A percentile compares a stretch with the other conserved stretches of the same genome.
Conservation (phyloP, 2,888 invertebrate genomes). For the Morpho achilles region DNA sequence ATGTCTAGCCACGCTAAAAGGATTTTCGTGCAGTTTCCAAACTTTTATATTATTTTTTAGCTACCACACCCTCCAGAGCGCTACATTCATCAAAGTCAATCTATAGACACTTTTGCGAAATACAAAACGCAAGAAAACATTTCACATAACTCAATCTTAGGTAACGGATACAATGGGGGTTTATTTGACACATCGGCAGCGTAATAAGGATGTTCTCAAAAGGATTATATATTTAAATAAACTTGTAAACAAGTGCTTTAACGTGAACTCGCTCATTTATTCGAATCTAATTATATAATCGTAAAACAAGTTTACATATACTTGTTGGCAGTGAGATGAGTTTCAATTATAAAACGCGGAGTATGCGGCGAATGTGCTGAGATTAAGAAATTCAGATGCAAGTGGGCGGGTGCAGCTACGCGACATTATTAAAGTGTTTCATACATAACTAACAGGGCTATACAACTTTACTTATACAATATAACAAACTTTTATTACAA, state of each 20-base stretch:
- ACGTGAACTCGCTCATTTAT: not conserved
- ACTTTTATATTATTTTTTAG: slow-evolving; percentile 29
- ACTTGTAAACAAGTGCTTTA: too few species aligned
- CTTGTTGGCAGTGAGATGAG: slow-evolving; percentile 15
- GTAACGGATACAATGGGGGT: not conserved
- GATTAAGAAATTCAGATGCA: slow-evolving; percentile 17
- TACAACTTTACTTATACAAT: too few species aligned
- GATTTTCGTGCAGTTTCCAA: slow-evolving; percentile 31
- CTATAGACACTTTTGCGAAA: slow-evolving; percentile 21
- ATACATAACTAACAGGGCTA: not conserved
- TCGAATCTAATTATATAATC: slow-evolving; percentile 10
- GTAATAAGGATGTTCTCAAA: too few species aligned
- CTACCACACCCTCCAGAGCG: slow-evolving; percentile 20
- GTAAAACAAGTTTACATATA: slow-evolving; percentile 4
- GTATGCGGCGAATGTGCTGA: slow-evolving; percentile 12
- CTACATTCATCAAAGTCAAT: slow-evolving; percentile 28
- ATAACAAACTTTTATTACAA: too few species aligned
- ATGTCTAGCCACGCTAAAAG: slow-evolving; percentile 30
- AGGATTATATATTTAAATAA: too few species aligned
- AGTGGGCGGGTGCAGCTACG: slow-evolving; percentile 4
- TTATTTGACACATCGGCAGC: not conserved
- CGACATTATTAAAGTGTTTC: not conserved
- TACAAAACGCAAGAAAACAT: slow-evolving; percentile 10
- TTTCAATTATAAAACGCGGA: slow-evolving; percentile 15
- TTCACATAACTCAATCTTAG: slow-evolving; percentile 15